Evolutionary conservation across 2,888 invertebrate species (phyloP).

Genomic region (Thecophora atra): DNA sequence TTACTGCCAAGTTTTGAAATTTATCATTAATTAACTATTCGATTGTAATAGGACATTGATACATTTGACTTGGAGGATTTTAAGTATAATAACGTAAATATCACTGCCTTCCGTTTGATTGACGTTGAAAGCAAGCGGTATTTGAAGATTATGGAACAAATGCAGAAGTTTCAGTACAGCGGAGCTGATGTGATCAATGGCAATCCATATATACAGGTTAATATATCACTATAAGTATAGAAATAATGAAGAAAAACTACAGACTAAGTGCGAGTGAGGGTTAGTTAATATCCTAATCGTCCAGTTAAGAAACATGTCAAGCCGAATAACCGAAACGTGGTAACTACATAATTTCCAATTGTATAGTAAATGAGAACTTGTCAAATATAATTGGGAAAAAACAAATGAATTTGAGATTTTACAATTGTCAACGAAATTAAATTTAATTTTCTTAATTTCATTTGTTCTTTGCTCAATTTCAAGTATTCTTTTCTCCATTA

Average conservation of each 20-base stretch:
- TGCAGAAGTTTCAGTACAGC: slow-evolving; percentile 89
- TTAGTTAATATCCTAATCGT: no score
- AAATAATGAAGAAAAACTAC: neutral
- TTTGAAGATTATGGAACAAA: slow-evolving; percentile 79
- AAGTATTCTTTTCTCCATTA: no score
- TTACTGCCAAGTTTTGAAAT: neutral
- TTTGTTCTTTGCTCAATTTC: no score
- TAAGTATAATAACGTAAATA: slow-evolving; percentile 92
- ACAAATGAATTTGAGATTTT: no score
- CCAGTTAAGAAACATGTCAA: no score
- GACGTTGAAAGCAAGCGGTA: slow-evolving; percentile 82
- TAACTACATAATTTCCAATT: no score
- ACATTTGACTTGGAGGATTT: slow-evolving; percentile 90
- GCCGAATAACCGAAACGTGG: no score
- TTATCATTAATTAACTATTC: neutral
- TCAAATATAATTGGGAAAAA: no score
- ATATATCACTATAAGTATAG: slow-evolving; percentile 21
- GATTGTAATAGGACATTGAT: slow-evolving; percentile 77
- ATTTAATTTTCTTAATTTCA: no score
- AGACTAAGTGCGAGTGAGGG: no score
- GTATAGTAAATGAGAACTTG: no score
- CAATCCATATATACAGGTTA: slow-evolving; percentile 74
- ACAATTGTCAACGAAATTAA: no score
- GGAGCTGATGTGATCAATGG: slow-evolving; percentile 78
- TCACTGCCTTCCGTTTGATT: slow-evolving; percentile 92